A percentile compares a stretch with the other conserved stretches of the same genome.
phyloP scores from a whole-genome alignment of 2,113 vertebrate species.

The Tricholaema leucomelas region DNA sequence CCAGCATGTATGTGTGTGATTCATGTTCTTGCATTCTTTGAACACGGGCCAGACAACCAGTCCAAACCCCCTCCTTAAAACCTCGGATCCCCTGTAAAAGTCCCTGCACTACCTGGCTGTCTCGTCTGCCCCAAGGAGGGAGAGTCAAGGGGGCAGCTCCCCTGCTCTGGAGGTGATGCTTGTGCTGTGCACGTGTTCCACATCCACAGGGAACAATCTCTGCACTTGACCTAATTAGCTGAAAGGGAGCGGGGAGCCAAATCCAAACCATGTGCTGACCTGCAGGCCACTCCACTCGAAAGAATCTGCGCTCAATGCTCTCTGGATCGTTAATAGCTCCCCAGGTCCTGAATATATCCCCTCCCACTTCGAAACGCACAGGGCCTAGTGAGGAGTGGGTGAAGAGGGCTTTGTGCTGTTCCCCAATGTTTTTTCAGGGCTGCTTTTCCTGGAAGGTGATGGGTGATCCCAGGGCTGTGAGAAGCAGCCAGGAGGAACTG shows the following conservation, averaged over 20 bases:
- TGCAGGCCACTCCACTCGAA: constrained; percentile 17
- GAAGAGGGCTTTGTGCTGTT: not conserved
- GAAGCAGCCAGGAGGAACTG: rapidly evolving
- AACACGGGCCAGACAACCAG: not conserved
- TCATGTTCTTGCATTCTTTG: constrained; percentile 25
- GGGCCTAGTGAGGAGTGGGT: not conserved
- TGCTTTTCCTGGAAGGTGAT: not conserved
- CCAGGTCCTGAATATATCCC: not conserved
- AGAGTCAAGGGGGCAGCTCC: not conserved
- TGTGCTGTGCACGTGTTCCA: not conserved
- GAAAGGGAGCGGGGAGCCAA: constrained; percentile 21
- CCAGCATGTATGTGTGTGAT: not conserved
- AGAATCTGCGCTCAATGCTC: not conserved
- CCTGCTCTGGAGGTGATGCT: not conserved
- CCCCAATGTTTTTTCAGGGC: not conserved
- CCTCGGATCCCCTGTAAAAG: not conserved
- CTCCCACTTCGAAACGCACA: not conserved
- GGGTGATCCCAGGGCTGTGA: not conserved
- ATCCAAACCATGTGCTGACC: constrained; percentile 66
- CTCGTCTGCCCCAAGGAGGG: not conserved
- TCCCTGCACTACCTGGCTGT: not conserved
- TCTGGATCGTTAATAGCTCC: constrained; percentile 39
- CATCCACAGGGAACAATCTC: not conserved
- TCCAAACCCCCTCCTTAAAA: not conserved
- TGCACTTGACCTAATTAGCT: constrained; percentile 3